Percentiles rank a stretch among this genome's conserved stretches.
Conservation (phyloP, 2,888 invertebrate species). For the Synanthedon formicaeformis region DNA sequence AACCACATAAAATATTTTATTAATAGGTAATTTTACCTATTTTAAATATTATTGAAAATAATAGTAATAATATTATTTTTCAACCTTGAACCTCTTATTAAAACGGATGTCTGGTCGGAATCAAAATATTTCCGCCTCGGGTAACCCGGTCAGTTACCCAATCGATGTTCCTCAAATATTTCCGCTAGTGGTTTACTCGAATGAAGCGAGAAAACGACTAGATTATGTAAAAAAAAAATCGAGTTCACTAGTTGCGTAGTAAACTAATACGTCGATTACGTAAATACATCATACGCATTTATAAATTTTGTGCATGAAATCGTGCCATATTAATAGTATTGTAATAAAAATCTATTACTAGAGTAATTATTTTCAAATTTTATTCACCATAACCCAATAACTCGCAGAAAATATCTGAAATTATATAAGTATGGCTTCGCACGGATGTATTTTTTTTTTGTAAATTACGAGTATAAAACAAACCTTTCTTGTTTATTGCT, state of each 20-base stretch:
- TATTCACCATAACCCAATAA: neutral
- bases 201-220: constrained; percentile 7
- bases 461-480: too few species aligned
- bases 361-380: neutral
- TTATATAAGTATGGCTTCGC: too few species aligned
- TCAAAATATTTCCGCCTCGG: neutral
- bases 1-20: too few species aligned
- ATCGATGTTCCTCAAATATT: constrained; percentile 2
- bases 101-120: neutral
- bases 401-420: neutral
- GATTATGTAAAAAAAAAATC: constrained; percentile 11
- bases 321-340: neutral
- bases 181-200: constrained; percentile 9
- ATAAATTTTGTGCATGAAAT: neutral
- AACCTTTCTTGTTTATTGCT: too few species aligned
- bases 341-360: neutral
- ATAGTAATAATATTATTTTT: too few species aligned
- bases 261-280: neutral
- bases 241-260: neutral
- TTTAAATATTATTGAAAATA: too few species aligned
- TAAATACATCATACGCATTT: neutral
- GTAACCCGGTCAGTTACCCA: neutral
- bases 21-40: too few species aligned
- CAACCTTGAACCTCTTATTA: too few species aligned
- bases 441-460: too few species aligned